phyloP scores from a whole-genome alignment of 2,888 invertebrate species.

The Allophyes oxyacanthae region DNA sequence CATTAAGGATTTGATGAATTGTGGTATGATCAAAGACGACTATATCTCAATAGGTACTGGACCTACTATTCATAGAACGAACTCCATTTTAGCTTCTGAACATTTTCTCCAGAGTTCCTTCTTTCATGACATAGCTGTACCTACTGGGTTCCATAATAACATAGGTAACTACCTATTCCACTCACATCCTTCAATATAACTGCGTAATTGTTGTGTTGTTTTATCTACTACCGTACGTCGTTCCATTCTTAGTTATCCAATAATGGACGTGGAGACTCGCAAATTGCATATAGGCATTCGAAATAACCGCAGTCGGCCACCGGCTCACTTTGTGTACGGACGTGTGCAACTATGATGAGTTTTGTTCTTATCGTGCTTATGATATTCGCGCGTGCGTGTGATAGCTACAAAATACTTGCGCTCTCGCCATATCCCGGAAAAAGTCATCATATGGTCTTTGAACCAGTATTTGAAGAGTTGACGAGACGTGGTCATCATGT shows the following conservation, averaged over 20 bases:
- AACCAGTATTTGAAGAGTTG: constrained; percentile 79
- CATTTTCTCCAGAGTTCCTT: no score
- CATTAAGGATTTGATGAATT: no score
- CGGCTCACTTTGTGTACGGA: constrained; percentile 32
- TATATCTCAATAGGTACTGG: no score
- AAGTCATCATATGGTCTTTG: constrained; percentile 86
- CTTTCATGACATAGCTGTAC: no score
- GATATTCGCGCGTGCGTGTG: constrained; percentile 43
- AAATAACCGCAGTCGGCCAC: constrained; percentile 32
- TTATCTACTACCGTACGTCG: constrained; percentile 31
- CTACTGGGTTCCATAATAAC: neutral
- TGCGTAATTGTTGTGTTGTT: constrained; percentile 12
- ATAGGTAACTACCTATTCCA: neutral
- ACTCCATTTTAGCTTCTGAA: no score
- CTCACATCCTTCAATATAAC: constrained; percentile 5
- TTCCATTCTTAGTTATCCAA: constrained; percentile 22
- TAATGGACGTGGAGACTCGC: constrained; percentile 41
- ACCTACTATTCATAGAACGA: no score
- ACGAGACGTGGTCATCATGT: constrained; percentile 79
- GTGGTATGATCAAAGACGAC: no score
- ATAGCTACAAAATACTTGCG: constrained; percentile 73
- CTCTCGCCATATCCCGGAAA: constrained; percentile 82
- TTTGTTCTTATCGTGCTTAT: constrained; percentile 42
- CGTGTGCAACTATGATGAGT: constrained; percentile 34
- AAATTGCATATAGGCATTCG: constrained; percentile 36